Base-by-base conservation (phyloP, 2,888 invertebrate genomes). In the Blomia tropicalis region DNA sequence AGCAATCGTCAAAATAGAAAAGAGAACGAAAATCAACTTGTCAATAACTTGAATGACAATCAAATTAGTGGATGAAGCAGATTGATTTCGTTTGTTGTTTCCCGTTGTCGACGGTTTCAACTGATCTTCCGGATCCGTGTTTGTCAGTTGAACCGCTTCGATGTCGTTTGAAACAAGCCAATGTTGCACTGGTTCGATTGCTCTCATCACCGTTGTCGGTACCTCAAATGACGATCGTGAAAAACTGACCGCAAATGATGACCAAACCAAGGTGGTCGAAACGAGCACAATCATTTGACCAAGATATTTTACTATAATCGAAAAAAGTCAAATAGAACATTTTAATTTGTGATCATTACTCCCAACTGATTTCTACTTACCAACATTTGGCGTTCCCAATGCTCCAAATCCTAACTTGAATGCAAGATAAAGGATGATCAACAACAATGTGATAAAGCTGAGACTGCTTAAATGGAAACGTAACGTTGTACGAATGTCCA, bases 391-490 rank as follows among this genome's bases (percentile, higher is more conserved):
- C 7, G 44, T 56, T 19, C 27, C 56, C 17, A 56, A 32, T n/a
- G 58, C 7, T 14, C 62, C 62, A 7, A 62, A 58, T 2, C 62
- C 62, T 27, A 62, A 44, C 23, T 58, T 58, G 1, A 23, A 43
- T 23, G 58, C 62, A 32, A 62, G 51, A 27, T 36, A 62, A 23
- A 62, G 29, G 4, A 58, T 22, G 4, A 62, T 47, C 23, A 62
- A 32, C 32, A 58, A 36, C 4, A 62, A 29, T 31, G 58, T 43
- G 27, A 58, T 19, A 27, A 62, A 41, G 47, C 58, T 58, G 41
- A 62, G 1, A 7, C 23, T 25, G 22, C 58, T 58, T 31, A 62
- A 31, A 3, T 58, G 7, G 32, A 62, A 62, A 25, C 62, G 25
- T 22, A 58, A 44, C 4, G 22, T 11, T 11, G 30, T 44, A 19